Base-by-base conservation (phyloP, 2,888 invertebrate species). In the Scrobipalpa costella region DNA sequence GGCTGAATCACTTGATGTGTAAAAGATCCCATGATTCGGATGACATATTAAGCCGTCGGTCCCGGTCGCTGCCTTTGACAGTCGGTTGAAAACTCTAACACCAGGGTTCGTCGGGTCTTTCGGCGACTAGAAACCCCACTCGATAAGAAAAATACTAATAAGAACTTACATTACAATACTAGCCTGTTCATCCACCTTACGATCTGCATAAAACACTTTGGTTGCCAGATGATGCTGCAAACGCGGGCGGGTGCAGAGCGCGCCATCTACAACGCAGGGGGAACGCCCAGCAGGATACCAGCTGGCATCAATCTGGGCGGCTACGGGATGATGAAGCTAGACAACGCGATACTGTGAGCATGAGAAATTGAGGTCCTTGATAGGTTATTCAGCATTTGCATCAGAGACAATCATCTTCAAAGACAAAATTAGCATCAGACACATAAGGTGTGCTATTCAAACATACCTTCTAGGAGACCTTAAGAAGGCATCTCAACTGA, bases 241-340 rank as follows among this genome's bases (percentile, higher is more conserved):
- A 67, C 68, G 7, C 68, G 76, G 36, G 86, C 80, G 0, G 74
- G 73, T 34, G 81, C 87, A 0, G 64, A 74, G 7, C 74, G 83
- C 0, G 80, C 80, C 7, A 15, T 75, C 1, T 68, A 76, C 57
- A 67, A 72, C 0, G 63, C 68, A 0, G 59, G 61, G 0, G 70
- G 78, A 0, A 64, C 70, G 5, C 33, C 64, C 0, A 66, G 64
- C 3, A 64, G 68, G 33, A 86, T 90, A 21, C 90, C 90, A 0
- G 84, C 89, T 0, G 90, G 89, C 0, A 65, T 90, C 7, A 84
- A 86, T 69, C 79, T 90, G 7, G 90, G 88, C 1, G 87, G 86
- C 7, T 68, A 71, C 63, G 71, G 78, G 67, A 83, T 88, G 84
- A 67, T 88, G 74, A 78, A 75, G 62, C 69, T 83, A 70, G 66